phyloP scores from a whole-genome alignment of 2,888 invertebrate species.

The Ceramica pisi region DNA sequence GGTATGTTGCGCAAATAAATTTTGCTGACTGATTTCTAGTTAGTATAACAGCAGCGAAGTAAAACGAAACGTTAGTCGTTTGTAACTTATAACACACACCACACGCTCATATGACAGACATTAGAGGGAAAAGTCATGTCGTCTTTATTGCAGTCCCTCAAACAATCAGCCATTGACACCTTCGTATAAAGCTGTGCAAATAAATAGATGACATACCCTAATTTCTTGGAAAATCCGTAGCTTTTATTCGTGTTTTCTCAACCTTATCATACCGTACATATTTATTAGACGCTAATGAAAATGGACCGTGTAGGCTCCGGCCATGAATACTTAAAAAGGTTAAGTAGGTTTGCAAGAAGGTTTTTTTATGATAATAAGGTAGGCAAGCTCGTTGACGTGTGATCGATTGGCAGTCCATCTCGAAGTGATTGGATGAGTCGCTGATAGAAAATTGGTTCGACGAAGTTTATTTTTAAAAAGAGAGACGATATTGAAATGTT shows the following conservation, averaged over 20 bases:
- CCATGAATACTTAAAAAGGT: constrained; percentile 72
- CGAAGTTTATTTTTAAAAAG: constrained; percentile 27
- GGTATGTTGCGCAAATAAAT: constrained; percentile 28
- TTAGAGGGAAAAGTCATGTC: constrained; percentile 52
- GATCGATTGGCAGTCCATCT: constrained; percentile 55
- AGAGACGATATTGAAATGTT: constrained; percentile 4
- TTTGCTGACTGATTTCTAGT: constrained; percentile 19
- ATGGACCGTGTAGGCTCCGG: constrained; percentile 63
- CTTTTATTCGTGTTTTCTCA: constrained; percentile 42
- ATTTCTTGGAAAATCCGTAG: constrained; percentile 25
- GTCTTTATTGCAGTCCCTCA: constrained; percentile 55
- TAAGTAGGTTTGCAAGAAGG: constrained; percentile 57
- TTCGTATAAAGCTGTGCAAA: constrained; percentile 42
- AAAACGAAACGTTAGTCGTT: constrained; percentile 36
- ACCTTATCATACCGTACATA: constrained; percentile 59
- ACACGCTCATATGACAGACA: constrained; percentile 41
- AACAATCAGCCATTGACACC: constrained; percentile 60
- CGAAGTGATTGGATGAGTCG: constrained; percentile 50
- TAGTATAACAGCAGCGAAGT: constrained; percentile 10
- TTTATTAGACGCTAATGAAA: constrained; percentile 72
- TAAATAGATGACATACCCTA: constrained; percentile 38
- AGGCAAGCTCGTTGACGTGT: constrained; percentile 52
- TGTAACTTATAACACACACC: constrained; percentile 30
- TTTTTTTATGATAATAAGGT: constrained; percentile 65
- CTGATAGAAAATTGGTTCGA: constrained; percentile 32